A percentile compares a stretch with the other conserved stretches of the same genome.
phyloP scores from a whole-genome alignment of 2,888 invertebrate genomes.

The Diadegma fenestrale region DNA sequence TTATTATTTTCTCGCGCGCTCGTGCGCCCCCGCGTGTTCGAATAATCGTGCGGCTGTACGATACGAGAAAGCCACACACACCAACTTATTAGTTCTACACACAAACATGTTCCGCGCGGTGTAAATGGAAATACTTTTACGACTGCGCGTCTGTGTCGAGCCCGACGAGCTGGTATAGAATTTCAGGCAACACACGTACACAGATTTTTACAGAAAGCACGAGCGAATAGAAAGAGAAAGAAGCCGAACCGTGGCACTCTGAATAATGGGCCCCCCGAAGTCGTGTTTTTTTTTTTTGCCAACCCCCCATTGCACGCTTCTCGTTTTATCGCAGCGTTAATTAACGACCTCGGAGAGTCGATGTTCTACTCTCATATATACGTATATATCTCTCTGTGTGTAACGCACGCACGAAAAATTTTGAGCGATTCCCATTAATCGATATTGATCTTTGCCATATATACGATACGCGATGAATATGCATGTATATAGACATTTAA shows the following conservation, averaged over 20 bases:
- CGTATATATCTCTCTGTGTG: not conserved
- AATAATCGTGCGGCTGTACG: constrained; percentile 55
- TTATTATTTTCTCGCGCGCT: constrained; percentile 83
- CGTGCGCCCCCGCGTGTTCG: constrained; percentile 71
- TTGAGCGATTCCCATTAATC: constrained; percentile 70
- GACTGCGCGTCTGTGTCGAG: not conserved
- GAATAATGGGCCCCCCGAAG: constrained; percentile 69
- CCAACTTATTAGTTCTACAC: not conserved
- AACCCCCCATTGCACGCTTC: constrained; percentile 65
- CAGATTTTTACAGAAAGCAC: constrained; percentile 56
- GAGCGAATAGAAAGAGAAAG: constrained; percentile 59
- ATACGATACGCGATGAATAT: constrained; percentile 16
- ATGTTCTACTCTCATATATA: constrained; percentile 33
- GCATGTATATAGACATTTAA: constrained; percentile 37
- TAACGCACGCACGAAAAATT: constrained; percentile 61
- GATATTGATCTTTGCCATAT: constrained; percentile 63
- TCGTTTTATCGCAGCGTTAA: constrained; percentile 69
- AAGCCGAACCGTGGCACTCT: constrained; percentile 67
- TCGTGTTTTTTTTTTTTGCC: constrained; percentile 52
- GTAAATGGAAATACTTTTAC: not conserved
- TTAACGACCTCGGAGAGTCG: constrained; percentile 67
- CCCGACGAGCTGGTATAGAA: constrained; percentile 37
- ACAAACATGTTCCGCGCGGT: not conserved
- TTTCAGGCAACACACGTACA: constrained; percentile 50
- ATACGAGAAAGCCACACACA: constrained; percentile 52